Evolutionary conservation across 2,888 invertebrate species (phyloP), one percentile per base, ranked within the genome.

Genomic region (Ferdinandea cuprea): DNA sequence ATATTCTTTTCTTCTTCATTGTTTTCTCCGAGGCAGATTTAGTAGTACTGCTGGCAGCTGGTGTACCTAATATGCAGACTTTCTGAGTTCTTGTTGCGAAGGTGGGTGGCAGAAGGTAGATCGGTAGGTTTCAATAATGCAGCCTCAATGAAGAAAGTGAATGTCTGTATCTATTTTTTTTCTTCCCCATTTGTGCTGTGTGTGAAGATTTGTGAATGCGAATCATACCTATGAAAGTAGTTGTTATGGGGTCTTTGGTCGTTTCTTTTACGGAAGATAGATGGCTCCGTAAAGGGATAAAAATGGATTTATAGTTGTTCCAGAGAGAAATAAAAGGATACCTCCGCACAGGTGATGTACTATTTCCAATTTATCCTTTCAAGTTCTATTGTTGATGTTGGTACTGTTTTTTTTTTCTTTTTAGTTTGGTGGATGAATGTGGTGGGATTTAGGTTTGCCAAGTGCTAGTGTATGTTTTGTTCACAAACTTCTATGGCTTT

Each of bases 271-370:
- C 71, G 44, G 50, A 77, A 83, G 83, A 83, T 83, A 68, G 83
- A 83, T 83, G 63, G 83, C 35, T 56, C 72, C 77, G 77, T 73
- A 83, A 83, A 83, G 61, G 83, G 83, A 83, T 83, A 77, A 83
- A 77, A 83, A 83, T 83, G 83, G 83, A 83, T 83, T 83, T 83
- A 83, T 83, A 73, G 83, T 83, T 83, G 72, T 83, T 83, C 78
- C 72, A 78, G 37, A 13, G 78, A 83, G 77, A 66, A 83, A 78
- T 68, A 78, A 83, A 66, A 58, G 17, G 50, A 68, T 8, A 54
- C 35, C 61, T n/a, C 63, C 73, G 78, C 72, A 68, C 83, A 83
- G 83, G 83, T 83, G 83, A 83, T 78, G 73, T 83, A 78, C 83
- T 73, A 78, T 78, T 56, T 83, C 83, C 83, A 83, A 83, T 83